Percentiles rank a stretch among this genome's conserved stretches.
Evolutionary conservation across 2,797 vertebrate species (phyloP).

Genomic region (Cossypha niveicapilla): DNA sequence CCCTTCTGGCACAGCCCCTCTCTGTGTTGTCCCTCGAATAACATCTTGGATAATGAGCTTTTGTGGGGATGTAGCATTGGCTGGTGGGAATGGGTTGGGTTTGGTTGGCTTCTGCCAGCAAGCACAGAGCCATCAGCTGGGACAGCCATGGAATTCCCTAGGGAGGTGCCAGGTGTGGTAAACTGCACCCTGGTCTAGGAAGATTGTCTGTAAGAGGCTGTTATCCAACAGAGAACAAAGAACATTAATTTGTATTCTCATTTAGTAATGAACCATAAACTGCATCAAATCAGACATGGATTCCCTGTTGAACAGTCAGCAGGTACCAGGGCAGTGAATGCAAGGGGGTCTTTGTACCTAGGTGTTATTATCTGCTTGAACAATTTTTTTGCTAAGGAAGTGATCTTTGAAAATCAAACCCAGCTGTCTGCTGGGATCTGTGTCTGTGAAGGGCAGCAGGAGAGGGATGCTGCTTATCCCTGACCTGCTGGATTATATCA

Average conservation of each 20-base stretch:
- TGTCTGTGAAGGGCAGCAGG: not conserved
- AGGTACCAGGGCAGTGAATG: not conserved
- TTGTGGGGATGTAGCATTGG: accelerated
- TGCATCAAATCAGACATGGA: not conserved
- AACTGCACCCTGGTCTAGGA: not conserved
- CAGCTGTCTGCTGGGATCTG: not conserved
- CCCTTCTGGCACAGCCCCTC: not conserved
- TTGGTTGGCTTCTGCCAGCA: not conserved
- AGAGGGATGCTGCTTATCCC: not conserved
- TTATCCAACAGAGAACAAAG: not conserved
- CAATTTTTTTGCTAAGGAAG: not conserved
- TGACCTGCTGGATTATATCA: not conserved
- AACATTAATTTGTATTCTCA: not conserved
- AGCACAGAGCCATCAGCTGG: not conserved
- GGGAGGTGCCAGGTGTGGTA: not conserved
- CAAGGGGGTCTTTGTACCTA: not conserved
- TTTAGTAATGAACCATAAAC: not conserved
- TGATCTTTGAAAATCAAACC: not conserved
- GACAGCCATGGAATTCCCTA: not conserved
- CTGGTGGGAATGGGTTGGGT: not conserved
- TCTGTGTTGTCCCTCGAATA: not conserved
- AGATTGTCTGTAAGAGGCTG: not conserved
- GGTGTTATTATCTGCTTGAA: not conserved
- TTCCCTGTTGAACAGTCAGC: not conserved
- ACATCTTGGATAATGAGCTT: not conserved